phyloP scores from a whole-genome alignment of 2,113 vertebrate species.

The Melierax canorus region DNA sequence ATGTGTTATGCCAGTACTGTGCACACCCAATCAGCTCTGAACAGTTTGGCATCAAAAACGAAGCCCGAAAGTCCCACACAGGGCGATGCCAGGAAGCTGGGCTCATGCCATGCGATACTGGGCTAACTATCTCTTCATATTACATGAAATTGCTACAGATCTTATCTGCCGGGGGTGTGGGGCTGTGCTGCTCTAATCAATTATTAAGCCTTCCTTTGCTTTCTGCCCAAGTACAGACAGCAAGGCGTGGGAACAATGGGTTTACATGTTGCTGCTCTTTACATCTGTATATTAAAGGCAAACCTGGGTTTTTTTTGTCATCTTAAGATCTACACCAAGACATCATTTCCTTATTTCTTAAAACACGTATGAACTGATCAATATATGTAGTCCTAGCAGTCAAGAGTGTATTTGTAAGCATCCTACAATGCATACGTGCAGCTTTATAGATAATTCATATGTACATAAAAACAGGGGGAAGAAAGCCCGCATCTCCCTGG shows the following conservation, averaged over 20 bases:
- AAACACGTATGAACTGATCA: not conserved
- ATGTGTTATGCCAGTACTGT: fast-evolving
- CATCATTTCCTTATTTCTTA: not conserved
- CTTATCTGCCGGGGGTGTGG: not conserved
- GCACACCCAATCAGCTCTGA: not conserved
- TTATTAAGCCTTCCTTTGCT: not conserved
- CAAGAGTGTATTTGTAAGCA: not conserved
- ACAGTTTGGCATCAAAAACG: not conserved
- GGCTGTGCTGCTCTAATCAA: not conserved
- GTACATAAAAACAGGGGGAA: not conserved
- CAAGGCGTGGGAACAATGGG: fast-evolving
- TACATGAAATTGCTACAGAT: not conserved
- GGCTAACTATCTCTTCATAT: not conserved
- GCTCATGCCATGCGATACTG: not conserved
- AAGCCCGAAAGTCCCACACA: not conserved
- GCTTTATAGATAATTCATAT: not conserved
- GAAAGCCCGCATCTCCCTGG: not conserved
- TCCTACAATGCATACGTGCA: not conserved
- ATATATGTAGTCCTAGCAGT: not conserved
- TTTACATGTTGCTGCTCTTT: not conserved
- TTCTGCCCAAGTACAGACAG: not conserved
- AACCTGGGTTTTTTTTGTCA: not conserved
- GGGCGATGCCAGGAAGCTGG: not conserved
- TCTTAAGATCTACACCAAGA: not conserved
- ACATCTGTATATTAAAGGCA: not conserved